Evolutionary conservation across 1,140 invertebrate species (phyloP), one percentile per base, ranked within the genome.

Genomic region (Adelges cooleyi): DNA sequence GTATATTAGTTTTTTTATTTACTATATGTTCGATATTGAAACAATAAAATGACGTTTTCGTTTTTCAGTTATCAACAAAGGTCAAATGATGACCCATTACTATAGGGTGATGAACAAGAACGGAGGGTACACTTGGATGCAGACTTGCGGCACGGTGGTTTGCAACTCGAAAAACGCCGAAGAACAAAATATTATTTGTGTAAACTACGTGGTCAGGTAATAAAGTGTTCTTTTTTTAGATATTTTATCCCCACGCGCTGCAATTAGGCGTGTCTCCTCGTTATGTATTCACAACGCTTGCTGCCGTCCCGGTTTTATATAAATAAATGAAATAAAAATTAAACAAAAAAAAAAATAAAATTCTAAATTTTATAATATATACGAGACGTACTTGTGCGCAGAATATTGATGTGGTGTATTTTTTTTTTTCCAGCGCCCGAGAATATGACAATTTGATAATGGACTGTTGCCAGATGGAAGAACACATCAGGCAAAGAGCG

Each of bases 131-230:
- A 92, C 90, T 27, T 97, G 93, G 93, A 78, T 96, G 53, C 94
- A 97, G 77, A 95, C 90, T 1, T 98, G 94, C 75, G 93, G 92
- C 25, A 97, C 93, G 1, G 90, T 97, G 9, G 91, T 98, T 44
- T 95, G 90, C 76, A 95, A 87, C 73, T 86, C 87, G 9, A 96
- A 95, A 77, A 96, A 93, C 71, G 86, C 89, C 3, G 91, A 98
- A 67, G 92, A 96, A 73, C 91, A 95, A 75, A 95, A 92, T 75
- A 92, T 96, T 67, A 95, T 95, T 67, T 95, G 90, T 73, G 90
- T 96, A 67, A 95, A 95, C 78, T 95, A 95, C 75, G 90, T 96
- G 62, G 86, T 93, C 71, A 92, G 88, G 88, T 91, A 79, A 33
- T 6, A 33, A 6, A 78, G 69, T 68, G 5, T 51, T 20, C n/a